These are phyloP conservation scores for Arremon aurantiirostris DNA, from an alignment of 2,797 vertebrate species.

Conservation along the genomic window DNA sequence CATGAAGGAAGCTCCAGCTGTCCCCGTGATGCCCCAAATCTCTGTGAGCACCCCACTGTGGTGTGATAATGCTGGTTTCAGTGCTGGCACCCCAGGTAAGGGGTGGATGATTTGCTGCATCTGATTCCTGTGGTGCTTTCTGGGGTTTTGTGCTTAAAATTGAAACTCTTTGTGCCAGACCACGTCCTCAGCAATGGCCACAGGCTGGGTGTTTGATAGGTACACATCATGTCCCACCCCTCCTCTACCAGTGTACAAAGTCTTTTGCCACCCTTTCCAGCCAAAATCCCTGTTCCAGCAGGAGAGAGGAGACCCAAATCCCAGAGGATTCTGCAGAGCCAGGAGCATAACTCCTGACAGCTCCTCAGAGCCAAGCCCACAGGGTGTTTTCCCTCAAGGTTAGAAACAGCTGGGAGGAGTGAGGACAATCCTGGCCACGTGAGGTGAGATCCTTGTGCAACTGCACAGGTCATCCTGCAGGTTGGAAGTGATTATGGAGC, in stretches of 20 bases:
- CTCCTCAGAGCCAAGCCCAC: not conserved
- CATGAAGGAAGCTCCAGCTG: accelerated
- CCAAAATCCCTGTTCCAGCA: not conserved
- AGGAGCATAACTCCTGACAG: not conserved
- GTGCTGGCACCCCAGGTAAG: not conserved
- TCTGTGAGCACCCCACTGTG: not conserved
- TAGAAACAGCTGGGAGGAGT: not conserved
- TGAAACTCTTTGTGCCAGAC: not conserved
- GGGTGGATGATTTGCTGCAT: not conserved
- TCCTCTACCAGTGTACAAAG: not conserved
- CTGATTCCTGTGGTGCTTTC: not conserved
- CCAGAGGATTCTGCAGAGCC: not conserved
- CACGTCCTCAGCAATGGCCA: not conserved
- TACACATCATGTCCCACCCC: accelerated
- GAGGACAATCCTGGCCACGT: not conserved
- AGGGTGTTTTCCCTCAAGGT: not conserved
- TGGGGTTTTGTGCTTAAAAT: not conserved
- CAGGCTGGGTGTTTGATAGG: not conserved
- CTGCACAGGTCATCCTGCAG: not conserved
- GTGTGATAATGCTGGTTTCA: not conserved
- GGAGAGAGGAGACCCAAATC: not conserved
- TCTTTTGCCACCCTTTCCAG: not conserved
- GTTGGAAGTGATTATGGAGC: not conserved
- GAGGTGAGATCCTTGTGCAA: conserved; percentile 35
- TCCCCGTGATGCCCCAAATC: not conserved